These are phyloP conservation scores for Linnaemya tessellans DNA, from an alignment of 2,888 invertebrate species.

Conservation along the genomic window DNA sequence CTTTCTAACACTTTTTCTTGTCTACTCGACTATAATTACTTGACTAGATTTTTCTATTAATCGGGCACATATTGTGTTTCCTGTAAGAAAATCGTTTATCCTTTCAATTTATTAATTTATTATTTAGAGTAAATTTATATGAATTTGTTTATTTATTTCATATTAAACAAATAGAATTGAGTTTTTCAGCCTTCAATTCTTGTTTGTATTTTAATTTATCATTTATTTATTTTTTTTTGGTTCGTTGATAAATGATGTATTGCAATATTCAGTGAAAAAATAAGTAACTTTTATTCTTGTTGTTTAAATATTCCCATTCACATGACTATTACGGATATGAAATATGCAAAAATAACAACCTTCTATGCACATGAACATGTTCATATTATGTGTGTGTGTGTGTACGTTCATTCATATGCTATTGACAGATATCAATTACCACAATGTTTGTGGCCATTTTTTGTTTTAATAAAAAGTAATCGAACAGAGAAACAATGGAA, in stretches of 20 bases:
- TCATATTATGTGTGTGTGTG: background rate
- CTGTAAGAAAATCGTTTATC: too few species aligned
- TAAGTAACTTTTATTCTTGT: background rate
- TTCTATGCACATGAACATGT: background rate
- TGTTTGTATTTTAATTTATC: constrained; percentile 39
- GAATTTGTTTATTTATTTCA: too few species aligned
- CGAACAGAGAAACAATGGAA: background rate
- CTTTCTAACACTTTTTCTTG: too few species aligned
- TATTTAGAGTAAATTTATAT: too few species aligned
- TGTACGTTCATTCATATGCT: constrained; percentile 48
- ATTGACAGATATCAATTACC: constrained; percentile 65
- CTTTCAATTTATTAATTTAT: too few species aligned
- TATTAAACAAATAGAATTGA: background rate
- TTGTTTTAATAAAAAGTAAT: constrained; percentile 14
- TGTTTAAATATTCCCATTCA: background rate
- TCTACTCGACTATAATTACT: too few species aligned
- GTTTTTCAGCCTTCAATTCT: constrained; percentile 40
- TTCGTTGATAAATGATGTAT: constrained; percentile 24
- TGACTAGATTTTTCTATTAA: too few species aligned
- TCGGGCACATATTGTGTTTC: too few species aligned
- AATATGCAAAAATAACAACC: constrained; percentile 25
- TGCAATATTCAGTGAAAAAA: background rate
- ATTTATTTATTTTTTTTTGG: background rate
- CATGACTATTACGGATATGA: background rate
- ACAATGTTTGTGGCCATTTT: constrained; percentile 54